A percentile compares a stretch with the other conserved stretches of the same genome.
These are phyloP conservation scores for Pollimyrus isidori DNA, from an alignment of 2,113 vertebrate genomes.

Conservation along the genomic window DNA sequence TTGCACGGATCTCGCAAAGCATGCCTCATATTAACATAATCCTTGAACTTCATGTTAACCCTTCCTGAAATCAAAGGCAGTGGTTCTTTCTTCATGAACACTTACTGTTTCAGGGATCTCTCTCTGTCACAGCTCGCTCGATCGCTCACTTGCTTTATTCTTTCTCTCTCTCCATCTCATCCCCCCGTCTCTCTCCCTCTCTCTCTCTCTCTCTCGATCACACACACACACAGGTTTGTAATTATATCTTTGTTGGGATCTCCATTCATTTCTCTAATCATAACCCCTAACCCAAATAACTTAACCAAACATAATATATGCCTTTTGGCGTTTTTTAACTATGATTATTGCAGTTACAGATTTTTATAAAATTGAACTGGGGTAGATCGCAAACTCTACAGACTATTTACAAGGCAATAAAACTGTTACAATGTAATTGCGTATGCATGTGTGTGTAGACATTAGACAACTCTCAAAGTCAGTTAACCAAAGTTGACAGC, in stretches of 20 bases:
- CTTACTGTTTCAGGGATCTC: not conserved
- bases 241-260: not conserved
- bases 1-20: not conserved
- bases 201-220: not conserved
- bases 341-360: not conserved
- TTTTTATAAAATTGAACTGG: not conserved
- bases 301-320: not conserved
- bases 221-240: not conserved
- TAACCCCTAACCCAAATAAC: not conserved
- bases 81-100: not conserved
- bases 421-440: not conserved
- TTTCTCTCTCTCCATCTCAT: slow-evolving; percentile 13
- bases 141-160: slow-evolving; percentile 1
- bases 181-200: not conserved
- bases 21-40: not conserved
- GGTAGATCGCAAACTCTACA: not conserved
- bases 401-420: not conserved
- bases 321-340: not conserved
- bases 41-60: not conserved
- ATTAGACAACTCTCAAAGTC: not conserved
- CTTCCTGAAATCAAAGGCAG: not conserved
- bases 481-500: no score
- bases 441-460: not conserved
- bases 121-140: slow-evolving; percentile 5
- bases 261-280: not conserved